These are phyloP conservation scores for Mustela lutreola DNA, from an alignment of 2,113 vertebrate genomes.

Conservation along the genomic window DNA sequence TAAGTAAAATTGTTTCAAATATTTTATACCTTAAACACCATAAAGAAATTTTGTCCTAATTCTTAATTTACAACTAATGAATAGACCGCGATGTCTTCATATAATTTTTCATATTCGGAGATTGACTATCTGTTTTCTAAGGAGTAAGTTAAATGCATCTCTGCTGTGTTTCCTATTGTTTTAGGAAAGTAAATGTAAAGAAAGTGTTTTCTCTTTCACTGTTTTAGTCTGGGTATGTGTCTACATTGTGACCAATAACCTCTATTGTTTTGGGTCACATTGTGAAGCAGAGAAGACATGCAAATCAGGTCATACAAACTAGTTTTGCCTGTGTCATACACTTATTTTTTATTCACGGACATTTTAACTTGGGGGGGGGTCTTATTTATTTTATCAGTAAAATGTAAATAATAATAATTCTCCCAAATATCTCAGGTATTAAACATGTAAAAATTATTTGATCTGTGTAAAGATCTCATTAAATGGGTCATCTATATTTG, in stretches of 20 bases:
- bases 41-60: not conserved
- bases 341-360: not conserved
- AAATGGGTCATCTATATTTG: not conserved
- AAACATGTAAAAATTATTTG: not conserved
- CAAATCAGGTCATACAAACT: not conserved
- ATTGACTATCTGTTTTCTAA: not conserved
- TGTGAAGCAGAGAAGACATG: not conserved
- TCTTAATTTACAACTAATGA: not conserved
- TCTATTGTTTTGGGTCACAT: not conserved
- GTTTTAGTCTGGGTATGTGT: not conserved
- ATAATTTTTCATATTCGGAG: not conserved
- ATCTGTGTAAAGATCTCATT: not conserved
- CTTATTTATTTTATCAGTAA: not conserved
- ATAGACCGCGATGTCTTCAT: not conserved
- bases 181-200: not conserved
- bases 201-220: not conserved
- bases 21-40: not conserved
- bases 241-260: not conserved
- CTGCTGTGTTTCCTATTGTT: not conserved
- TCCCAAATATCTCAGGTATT: not conserved
- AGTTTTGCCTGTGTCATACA: not conserved
- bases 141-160: not conserved
- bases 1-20: slow-evolving; percentile 20
- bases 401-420: not conserved
- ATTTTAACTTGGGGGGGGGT: not conserved